Base-by-base conservation (phyloP, 1,140 invertebrate species). In the Drosophila asahinai region DNA sequence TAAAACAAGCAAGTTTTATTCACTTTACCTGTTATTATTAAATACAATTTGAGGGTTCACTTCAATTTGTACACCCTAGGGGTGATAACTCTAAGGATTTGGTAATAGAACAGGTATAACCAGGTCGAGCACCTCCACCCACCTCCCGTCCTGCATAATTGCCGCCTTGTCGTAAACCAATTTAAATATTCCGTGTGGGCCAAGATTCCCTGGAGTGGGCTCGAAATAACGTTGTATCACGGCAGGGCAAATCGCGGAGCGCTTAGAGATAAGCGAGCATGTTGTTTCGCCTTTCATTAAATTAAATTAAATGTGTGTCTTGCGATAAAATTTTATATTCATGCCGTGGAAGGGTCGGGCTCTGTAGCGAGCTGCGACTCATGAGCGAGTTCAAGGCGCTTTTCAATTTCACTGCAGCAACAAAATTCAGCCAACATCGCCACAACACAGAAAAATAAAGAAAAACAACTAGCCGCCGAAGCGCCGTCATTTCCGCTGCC, bases 221-320 rank as follows among this genome's bases (percentile, higher is more conserved):
- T 51, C 17, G 38, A 38, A 42, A 60, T 36, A 40, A 55, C 67
- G 22, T 55, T 59, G 47, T 73, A 73, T 73, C 70, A 73, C 66
- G 70, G 67, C 66, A 51, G 43, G 67, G 40, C 19, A 58, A 67
- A 75, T 76, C 61, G 74, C 60, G 52, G 60, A 77, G 48, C 61
- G 74, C 75, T 77, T 75, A 67, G 68, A 77, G 75, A 77, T 77
- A 77, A 77, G 74, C 74, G 74, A 77, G 62, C 75, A 77, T 77
- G 74, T 77, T 77, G 62, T 55, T 55, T 68, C 63, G 73, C 45
- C 74, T 67, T 58, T 77, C 74, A 77, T 77, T 77, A 77, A 77
- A 77, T 77, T 68, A 68, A 77, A 77, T 77, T 77, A 77, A 77
- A 77, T 77, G 75, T 77, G 75, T 77, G 75, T 77, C 75, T 77